Evolutionary conservation across 1,140 invertebrate species (phyloP).

Genomic region (Choristoneura fumiferana): DNA sequence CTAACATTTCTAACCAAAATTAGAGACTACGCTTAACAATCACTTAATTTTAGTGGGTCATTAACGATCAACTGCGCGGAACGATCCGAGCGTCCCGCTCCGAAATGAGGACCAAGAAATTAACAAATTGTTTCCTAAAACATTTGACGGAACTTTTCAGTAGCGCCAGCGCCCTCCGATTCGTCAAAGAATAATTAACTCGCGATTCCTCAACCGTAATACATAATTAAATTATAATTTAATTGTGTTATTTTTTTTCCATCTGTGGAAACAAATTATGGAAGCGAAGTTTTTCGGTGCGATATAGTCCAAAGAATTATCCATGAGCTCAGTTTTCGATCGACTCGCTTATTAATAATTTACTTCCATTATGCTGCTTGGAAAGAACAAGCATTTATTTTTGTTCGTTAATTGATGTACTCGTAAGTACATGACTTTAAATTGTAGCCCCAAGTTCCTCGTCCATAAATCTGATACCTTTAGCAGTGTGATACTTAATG

Average conservation of each 20-base stretch:
- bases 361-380: background rate
- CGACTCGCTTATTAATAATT: background rate
- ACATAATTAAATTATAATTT: background rate
- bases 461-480: too few species aligned
- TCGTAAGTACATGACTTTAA: too few species aligned
- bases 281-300: background rate
- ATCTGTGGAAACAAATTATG: background rate
- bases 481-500: too few species aligned
- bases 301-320: background rate
- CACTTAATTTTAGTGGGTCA: slow-evolving; percentile 40
- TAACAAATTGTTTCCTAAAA: background rate
- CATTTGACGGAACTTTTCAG: background rate
- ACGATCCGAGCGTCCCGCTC: background rate
- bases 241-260: background rate
- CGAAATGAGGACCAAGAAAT: background rate
- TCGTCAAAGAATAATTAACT: slow-evolving; percentile 4
- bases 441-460: too few species aligned
- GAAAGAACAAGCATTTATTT: too few species aligned
- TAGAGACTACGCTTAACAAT: slow-evolving; percentile 45
- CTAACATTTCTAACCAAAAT: slow-evolving; percentile 34
- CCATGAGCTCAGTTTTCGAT: background rate
- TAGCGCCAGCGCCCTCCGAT: background rate
- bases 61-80: slow-evolving; percentile 38
- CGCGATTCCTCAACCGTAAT: background rate
- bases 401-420: too few species aligned